These are phyloP conservation scores for Notodonta dromedarius DNA, from an alignment of 2,888 invertebrate genomes.

Conservation along the genomic window DNA sequence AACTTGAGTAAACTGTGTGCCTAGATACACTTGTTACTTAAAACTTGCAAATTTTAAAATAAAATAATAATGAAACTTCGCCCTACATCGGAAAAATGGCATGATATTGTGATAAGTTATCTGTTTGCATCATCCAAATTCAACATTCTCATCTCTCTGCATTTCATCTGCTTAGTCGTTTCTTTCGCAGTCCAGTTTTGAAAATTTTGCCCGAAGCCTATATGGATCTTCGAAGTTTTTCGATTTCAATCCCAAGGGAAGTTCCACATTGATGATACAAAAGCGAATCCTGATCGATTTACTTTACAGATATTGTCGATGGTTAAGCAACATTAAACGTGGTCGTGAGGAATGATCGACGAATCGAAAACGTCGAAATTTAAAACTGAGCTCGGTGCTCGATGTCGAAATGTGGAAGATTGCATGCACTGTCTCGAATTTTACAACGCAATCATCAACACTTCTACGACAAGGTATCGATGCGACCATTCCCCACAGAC, in stretches of 20 bases:
- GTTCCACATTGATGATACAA: conserved; percentile 67
- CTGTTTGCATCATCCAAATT: conserved; percentile 49
- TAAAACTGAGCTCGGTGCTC: conserved; percentile 10
- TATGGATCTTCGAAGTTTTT: conserved; percentile 81
- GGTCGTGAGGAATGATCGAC: conserved; percentile 59
- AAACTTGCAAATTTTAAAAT: not conserved
- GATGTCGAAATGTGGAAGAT: conserved; percentile 71
- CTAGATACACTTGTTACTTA: not conserved
- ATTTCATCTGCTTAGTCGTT: conserved; percentile 48
- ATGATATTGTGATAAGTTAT: conserved; percentile 59
- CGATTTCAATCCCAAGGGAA: conserved; percentile 48
- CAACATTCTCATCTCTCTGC: conserved; percentile 33
- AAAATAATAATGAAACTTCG: too few species aligned
- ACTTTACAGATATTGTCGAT: conserved; percentile 54
- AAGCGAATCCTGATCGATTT: conserved; percentile 60
- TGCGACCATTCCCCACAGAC: conserved; percentile 62
- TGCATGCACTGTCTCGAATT: conserved; percentile 49
- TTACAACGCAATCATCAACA: conserved; percentile 70
- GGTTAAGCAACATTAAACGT: conserved; percentile 73
- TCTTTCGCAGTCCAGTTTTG: conserved; percentile 66
- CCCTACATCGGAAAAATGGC: conserved; percentile 18
- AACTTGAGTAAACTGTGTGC: not conserved
- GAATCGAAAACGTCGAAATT: conserved; percentile 10
- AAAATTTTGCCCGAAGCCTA: conserved; percentile 66
- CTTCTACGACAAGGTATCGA: conserved; percentile 45